These are phyloP conservation scores for Anarhynchus alexandrinus DNA, from an alignment of 2,113 vertebrate genomes.

Conservation along the genomic window DNA sequence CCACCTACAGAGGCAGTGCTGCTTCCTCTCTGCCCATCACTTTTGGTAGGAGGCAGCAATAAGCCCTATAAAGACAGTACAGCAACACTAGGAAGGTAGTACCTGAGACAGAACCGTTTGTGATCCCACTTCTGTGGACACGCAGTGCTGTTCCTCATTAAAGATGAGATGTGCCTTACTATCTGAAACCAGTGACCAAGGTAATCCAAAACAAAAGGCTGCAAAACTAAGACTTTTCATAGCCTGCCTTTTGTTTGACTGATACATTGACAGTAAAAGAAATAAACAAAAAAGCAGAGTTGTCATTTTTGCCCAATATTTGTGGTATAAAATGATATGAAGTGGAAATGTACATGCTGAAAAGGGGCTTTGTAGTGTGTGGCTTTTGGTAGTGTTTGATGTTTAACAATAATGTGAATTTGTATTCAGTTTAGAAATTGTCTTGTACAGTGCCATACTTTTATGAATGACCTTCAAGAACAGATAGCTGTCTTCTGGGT, in stretches of 20 bases:
- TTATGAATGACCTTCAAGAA: background rate
- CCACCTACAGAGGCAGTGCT: background rate
- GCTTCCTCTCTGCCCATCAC: background rate
- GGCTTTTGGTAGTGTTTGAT: background rate
- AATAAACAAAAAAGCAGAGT: background rate
- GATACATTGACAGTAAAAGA: background rate
- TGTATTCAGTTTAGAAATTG: background rate
- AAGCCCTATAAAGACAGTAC: background rate
- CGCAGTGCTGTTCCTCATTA: background rate
- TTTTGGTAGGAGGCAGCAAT: background rate
- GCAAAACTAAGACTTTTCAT: background rate
- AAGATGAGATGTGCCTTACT: background rate
- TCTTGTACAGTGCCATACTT: background rate
- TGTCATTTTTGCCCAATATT: background rate
- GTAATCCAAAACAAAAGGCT: background rate
- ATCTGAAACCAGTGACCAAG: background rate
- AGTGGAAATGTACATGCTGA: background rate
- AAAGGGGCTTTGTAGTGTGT: background rate
- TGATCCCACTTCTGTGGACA: background rate
- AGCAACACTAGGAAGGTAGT: background rate
- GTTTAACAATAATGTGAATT: background rate
- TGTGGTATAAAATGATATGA: background rate
- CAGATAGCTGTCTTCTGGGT: background rate
- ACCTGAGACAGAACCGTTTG: background rate
- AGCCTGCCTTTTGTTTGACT: background rate